Base-by-base conservation (phyloP, 1,140 invertebrate genomes). In the Drosophila orosa region DNA sequence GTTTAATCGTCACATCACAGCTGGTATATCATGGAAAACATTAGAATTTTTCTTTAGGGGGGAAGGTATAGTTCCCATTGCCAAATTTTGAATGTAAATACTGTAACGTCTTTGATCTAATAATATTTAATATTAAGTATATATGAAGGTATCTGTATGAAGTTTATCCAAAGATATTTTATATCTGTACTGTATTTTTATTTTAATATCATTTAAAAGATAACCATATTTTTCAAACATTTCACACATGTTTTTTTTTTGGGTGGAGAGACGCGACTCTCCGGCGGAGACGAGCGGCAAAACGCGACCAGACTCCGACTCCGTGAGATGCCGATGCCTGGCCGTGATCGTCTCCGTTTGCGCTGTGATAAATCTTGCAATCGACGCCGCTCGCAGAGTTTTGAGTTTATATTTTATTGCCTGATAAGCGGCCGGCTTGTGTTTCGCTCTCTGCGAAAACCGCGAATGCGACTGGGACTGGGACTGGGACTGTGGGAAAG, bases 361-460 rank as follows among this genome's bases (percentile, higher is more conserved):
- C 52, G 22, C 31, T 80, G 63, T 84, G 79, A 87, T 86, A 83
- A 86, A 87, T 86, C 82, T 86, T 74, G 71, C 69, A 85, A 85
- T 80, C 77, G 77, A 72, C 80, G 63, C 42, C 61, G 61, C 72
- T 60, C 52, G 60, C 57, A 29, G 44, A 65, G 63, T 65, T 52
- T 72, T 76, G 50, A 62, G 56, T 75, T 56, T 67, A 29, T 31
- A 59, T 44, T 68, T 74, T 59, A 65, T 75, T 54, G 55, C 66
- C 50, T 57, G 75, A 78, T 77, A 77, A 77, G 63, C 59, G 59
- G 12, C 17, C 47, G 33, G 65, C 61, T 68, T 39, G 35, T 39
- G 65, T 71, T 47, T 39, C 52, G 40, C 63, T 31, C 63, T 67
- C 63, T 13, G 60, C 35, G 65, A 31, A 66, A 68, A 68, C 25